Conservation (phyloP, 1,140 invertebrate genomes). For the Yoshiicerus persimilis region DNA sequence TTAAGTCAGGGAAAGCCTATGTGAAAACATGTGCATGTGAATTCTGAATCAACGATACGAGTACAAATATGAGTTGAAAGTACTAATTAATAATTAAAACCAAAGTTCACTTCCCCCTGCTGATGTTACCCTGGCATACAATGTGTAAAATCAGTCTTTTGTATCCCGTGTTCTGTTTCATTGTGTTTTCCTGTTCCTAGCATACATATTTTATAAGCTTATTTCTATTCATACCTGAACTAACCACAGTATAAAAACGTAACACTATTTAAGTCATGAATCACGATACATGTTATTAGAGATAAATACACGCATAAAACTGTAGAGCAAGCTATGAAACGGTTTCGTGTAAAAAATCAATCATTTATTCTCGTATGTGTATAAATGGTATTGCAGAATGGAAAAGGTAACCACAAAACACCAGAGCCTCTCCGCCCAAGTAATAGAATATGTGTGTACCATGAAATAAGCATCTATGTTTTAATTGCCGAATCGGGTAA, state of each 20-base stretch:
- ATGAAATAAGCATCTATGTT: neutral
- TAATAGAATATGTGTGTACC: neutral
- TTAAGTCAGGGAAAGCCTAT: neutral
- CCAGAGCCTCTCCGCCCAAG: neutral
- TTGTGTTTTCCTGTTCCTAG: too few species aligned
- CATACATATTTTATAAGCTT: neutral
- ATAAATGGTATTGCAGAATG: neutral
- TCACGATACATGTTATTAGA: neutral
- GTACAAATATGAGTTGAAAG: neutral
- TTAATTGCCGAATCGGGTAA: neutral
- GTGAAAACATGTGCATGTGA: too few species aligned
- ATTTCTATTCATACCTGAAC: neutral
- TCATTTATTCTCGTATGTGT: neutral
- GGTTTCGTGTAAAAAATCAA: neutral
- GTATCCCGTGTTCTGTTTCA: too few species aligned
- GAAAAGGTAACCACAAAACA: neutral
- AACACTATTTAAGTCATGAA: neutral
- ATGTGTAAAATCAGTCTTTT: neutral
- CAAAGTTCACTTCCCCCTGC: neutral
- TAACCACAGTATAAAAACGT: neutral
- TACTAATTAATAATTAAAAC: neutral
- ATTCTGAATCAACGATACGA: neutral
- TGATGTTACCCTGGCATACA: neutral
- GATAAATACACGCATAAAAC: neutral
- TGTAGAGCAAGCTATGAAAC: neutral